Conservation (phyloP, 2,888 invertebrate genomes). For the Prosopocoilus inquinatus region DNA sequence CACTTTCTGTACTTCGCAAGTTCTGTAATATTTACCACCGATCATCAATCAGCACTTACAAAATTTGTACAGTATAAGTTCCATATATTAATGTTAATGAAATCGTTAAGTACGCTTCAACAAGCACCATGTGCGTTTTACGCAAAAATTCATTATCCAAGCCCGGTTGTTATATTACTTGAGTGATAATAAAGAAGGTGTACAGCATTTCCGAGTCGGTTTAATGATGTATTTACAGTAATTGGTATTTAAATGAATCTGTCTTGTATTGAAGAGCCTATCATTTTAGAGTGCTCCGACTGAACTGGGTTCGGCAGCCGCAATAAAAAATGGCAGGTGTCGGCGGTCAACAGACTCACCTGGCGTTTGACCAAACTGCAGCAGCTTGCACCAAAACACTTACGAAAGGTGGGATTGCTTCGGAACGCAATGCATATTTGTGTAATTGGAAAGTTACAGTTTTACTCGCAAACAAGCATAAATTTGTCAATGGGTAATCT, state of each 20-base stretch:
- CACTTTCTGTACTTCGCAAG: too few relatives aligned
- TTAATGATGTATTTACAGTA: constrained; percentile 19
- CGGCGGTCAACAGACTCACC: constrained; percentile 29
- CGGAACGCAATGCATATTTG: neutral
- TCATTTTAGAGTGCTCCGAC: constrained; percentile 18
- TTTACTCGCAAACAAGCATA: neutral
- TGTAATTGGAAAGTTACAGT: constrained; percentile 1
- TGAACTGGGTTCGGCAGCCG: constrained; percentile 23
- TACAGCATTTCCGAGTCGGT: neutral
- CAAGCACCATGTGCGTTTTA: too few relatives aligned
- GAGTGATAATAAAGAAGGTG: neutral
- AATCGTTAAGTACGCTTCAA: too few relatives aligned
- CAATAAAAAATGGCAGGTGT: constrained; percentile 31
- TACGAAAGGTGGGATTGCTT: constrained; percentile 14
- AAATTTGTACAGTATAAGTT: too few relatives aligned
- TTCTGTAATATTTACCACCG: too few relatives aligned
- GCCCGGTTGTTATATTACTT: neutral
- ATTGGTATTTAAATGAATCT: constrained; percentile 24
- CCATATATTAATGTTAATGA: too few relatives aligned
- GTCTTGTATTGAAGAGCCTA: constrained; percentile 20
- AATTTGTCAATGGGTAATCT: neutral
- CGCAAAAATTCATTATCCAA: too few relatives aligned
- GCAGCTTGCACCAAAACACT: constrained; percentile 26
- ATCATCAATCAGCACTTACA: too few relatives aligned
- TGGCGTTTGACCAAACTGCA: constrained; percentile 25